Base-by-base conservation (phyloP, 2,888 invertebrate genomes). In the Mimachlamys varia region DNA sequence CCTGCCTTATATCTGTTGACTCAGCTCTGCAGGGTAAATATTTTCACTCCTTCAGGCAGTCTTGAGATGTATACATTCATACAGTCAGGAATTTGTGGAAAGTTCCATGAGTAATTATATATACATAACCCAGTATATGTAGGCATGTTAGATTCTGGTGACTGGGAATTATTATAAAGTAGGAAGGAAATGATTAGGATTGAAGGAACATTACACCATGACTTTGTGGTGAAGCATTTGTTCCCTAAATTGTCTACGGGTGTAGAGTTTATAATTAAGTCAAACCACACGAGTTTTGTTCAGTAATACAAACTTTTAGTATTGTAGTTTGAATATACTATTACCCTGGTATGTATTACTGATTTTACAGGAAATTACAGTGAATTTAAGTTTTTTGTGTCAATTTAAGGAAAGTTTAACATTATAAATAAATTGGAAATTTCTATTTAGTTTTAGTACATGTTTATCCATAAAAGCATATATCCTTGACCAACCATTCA, bases 141-240 rank as follows among this genome's bases (percentile, higher is more conserved):
- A 76, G 33, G 76, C 76, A 33, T 76, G 33, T 76, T 76, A 15
- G 13, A 12, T 27, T 76, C 76, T 76, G 33, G 76, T 27, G 76
- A 76, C 76, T 76, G 76, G 76, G 33, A 76, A 76, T 33, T 76
- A 76, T 27, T 76, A 53, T 50, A 33, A 76, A 76, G 76, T 76
- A 76, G 33, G 76, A 76, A 76, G 76, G 76, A 76, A 76, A 22
- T 76, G 76, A 76, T 76, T 76, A 76, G 76, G 33, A 15, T 33
- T n/a, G 62, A 22, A 62, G 33, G 33, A 76, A 76, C 76, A 44
- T 44, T 44, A 44, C 44, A 44, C 58, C n/a, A 58, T 0, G 15
- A 76, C 76, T 76, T 58, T 3, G 2, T 22, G 27, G 3, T 62
- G 1, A 27, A 58, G 58, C 76, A 62, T 62, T n/a, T 33, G 76